phyloP scores from a whole-genome alignment of 1,140 invertebrate genomes.

The Pogonomyrmex barbatus region DNA sequence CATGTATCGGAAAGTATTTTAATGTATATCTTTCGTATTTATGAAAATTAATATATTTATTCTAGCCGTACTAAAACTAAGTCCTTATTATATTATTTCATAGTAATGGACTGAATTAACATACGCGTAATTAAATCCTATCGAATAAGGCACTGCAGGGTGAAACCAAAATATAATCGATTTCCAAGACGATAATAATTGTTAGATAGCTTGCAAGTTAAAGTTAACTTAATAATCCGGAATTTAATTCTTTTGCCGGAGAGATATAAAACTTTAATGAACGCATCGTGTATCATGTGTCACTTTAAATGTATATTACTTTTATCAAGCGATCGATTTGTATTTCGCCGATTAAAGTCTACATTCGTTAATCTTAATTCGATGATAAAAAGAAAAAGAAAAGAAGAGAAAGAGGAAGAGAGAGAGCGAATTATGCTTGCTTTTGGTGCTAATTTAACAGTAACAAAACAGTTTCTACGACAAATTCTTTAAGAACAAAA shows the following conservation, averaged over 20 bases:
- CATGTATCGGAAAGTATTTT: conserved; percentile 13
- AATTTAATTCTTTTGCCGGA: background rate
- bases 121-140: conserved; percentile 36
- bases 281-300: background rate
- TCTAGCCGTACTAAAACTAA: conserved; percentile 15
- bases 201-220: background rate
- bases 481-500: conserved; percentile 41
- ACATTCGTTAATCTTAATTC: conserved; percentile 28
- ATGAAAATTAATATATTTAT: background rate
- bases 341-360: conserved; percentile 45
- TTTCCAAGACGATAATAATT: conserved; percentile 6
- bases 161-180: conserved; percentile 42
- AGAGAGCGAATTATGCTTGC: conserved; percentile 55
- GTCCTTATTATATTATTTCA: background rate
- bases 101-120: background rate
- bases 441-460: conserved; percentile 50
- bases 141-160: conserved; percentile 41
- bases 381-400: conserved; percentile 29
- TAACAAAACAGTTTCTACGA: conserved; percentile 41
- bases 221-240: background rate
- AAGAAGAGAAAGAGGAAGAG: background rate
- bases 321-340: conserved; percentile 46
- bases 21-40: background rate
- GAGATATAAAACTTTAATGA: background rate
- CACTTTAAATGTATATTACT: background rate